Conservation (phyloP, 2,888 invertebrate genomes). For the Vannuccia rotundouncinata region DNA sequence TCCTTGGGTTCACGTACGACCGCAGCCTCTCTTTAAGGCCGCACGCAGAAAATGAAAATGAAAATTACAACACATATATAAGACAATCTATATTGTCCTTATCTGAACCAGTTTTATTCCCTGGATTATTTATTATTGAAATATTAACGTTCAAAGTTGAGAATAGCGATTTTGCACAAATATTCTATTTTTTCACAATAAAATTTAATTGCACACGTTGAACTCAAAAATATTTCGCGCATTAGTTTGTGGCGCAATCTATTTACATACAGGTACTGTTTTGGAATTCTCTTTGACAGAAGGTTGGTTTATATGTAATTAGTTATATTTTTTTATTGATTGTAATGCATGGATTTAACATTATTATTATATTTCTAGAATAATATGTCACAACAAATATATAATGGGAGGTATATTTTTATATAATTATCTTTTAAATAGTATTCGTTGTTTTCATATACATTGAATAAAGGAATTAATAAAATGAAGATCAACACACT, state of each 20-base stretch:
- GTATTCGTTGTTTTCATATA: background rate
- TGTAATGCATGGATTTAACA: background rate
- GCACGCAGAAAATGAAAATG: background rate
- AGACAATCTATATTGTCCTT: background rate
- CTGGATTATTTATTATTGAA: conserved; percentile 10
- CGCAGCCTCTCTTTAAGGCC: background rate
- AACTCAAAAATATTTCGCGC: conserved; percentile 11
- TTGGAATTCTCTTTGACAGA: background rate
- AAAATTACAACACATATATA: conserved; percentile 13
- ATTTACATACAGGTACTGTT: background rate
- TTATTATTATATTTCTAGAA: background rate
- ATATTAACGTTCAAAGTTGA: conserved; percentile 18
- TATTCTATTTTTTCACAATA: too few relatives aligned
- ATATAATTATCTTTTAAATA: background rate
- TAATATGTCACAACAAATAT: background rate
- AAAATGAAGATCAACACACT: too few relatives aligned
- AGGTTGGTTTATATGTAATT: too few relatives aligned
- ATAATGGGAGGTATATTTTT: background rate
- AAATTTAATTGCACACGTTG: conserved; percentile 10
- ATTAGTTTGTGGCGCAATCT: conserved; percentile 20
- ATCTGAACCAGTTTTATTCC: conserved; percentile 1
- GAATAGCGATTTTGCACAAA: conserved; percentile 4
- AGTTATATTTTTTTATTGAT: too few relatives aligned
- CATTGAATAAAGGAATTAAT: too few relatives aligned
- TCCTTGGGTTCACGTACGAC: conserved; percentile 2